Evolutionary conservation across 1,140 invertebrate genomes (phyloP).

Genomic region (Bombus waltoni): DNA sequence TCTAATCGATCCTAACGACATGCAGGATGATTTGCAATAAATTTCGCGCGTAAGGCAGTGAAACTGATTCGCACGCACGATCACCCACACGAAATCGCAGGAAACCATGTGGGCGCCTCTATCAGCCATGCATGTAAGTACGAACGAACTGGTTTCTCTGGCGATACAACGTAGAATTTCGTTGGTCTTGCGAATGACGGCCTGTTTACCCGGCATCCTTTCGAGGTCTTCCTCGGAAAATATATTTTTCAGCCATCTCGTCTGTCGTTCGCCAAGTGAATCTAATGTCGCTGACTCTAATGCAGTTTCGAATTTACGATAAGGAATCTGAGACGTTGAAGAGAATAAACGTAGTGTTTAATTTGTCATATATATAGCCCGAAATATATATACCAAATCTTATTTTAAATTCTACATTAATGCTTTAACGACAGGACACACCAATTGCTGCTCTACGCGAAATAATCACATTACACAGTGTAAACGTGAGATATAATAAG

Average conservation of each 20-base stretch:
- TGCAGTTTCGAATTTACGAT: background rate
- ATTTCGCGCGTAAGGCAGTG: slow-evolving; percentile 3
- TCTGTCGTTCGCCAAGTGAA: slow-evolving; percentile 21
- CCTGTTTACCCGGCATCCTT: slow-evolving; percentile 13
- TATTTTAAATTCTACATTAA: background rate
- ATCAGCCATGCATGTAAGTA: background rate
- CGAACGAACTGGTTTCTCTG: slow-evolving; percentile 31
- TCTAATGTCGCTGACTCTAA: background rate
- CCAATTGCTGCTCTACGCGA: background rate
- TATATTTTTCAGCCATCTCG: slow-evolving; percentile 33
- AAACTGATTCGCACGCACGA: slow-evolving; percentile 26
- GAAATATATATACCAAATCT: too few relatives aligned
- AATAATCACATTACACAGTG: background rate
- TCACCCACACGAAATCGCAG: slow-evolving; percentile 15
- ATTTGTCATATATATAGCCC: background rate
- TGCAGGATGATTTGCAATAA: slow-evolving; percentile 34
- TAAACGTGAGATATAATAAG: background rate
- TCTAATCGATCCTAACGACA: background rate
- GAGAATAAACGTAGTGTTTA: background rate
- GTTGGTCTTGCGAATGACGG: slow-evolving; percentile 32
- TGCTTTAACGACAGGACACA: background rate
- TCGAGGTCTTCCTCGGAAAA: slow-evolving; percentile 16
- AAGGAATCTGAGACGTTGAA: background rate
- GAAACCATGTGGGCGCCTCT: slow-evolving; percentile 38
- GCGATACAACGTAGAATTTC: slow-evolving; percentile 39